Evolutionary conservation across 2,888 invertebrate genomes (phyloP).

Genomic region (Erannis defoliaria): DNA sequence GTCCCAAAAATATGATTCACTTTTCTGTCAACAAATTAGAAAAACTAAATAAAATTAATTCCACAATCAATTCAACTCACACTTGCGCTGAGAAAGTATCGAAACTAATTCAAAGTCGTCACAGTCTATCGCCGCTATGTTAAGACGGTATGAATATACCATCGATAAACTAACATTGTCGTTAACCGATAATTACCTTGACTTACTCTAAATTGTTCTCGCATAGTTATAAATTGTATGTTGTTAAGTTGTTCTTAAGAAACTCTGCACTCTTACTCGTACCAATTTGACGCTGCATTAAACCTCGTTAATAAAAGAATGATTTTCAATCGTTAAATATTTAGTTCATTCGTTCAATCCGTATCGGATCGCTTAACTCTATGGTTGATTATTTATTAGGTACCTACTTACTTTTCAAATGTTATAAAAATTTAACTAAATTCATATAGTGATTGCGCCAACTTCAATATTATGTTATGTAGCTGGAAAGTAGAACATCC

Average conservation of each 20-base stretch:
- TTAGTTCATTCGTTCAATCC: slow-evolving; percentile 54
- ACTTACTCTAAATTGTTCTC: not conserved
- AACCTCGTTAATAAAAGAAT: slow-evolving; percentile 57
- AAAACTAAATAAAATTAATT: slow-evolving; percentile 32
- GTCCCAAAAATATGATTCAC: slow-evolving; percentile 34
- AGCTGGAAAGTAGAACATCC: slow-evolving; percentile 25
- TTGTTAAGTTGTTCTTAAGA: slow-evolving; percentile 51
- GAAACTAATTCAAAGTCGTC: slow-evolving; percentile 52
- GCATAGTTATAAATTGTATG: not conserved
- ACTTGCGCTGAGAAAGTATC: slow-evolving; percentile 53
- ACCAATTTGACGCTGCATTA: slow-evolving; percentile 71
- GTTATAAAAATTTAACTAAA: not conserved
- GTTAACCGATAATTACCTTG: not conserved
- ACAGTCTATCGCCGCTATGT: slow-evolving; percentile 50
- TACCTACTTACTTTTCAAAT: no score
- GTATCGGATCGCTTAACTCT: slow-evolving; percentile 57
- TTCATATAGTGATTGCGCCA: not conserved
- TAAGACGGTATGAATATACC: slow-evolving; percentile 16
- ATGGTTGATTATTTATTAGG: slow-evolving; percentile 15
- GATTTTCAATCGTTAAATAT: slow-evolving; percentile 66
- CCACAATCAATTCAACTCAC: slow-evolving; percentile 20
- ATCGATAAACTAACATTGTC: slow-evolving; percentile 6
- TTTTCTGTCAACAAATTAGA: slow-evolving; percentile 31
- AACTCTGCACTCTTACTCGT: slow-evolving; percentile 65
- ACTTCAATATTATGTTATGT: slow-evolving; percentile 10